Percentiles rank a stretch among this genome's conserved stretches.
phyloP scores from a whole-genome alignment of 2,113 vertebrate species.

The Fregata magnificens region DNA sequence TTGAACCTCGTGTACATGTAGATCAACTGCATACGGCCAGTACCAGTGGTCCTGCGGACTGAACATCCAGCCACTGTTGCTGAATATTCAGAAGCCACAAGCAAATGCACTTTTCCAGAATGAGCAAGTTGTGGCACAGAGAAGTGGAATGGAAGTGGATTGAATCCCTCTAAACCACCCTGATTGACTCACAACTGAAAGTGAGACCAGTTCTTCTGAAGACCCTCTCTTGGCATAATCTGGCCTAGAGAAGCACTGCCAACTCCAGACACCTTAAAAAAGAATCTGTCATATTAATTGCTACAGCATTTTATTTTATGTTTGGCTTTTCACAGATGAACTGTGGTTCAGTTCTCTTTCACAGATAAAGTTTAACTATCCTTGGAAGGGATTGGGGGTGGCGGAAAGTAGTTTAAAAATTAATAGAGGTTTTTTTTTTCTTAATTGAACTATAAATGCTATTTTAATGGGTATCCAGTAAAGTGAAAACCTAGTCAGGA shows the following conservation, averaged over 20 bases:
- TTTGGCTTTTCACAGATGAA: not conserved
- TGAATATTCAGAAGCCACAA: not conserved
- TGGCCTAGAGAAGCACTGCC: too few species aligned
- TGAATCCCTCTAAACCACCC: not conserved
- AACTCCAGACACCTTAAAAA: not conserved
- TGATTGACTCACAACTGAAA: not conserved
- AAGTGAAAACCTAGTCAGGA: not conserved
- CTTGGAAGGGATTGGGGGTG: not conserved
- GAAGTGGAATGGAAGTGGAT: not conserved
- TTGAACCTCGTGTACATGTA: not conserved
- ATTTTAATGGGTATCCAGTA: not conserved
- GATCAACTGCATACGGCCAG: too few species aligned
- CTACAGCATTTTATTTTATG: not conserved
- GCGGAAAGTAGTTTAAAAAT: not conserved
- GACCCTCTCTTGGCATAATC: not conserved
- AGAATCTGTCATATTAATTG: not conserved
- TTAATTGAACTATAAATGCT: not conserved
- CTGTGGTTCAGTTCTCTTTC: not conserved
- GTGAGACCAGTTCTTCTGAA: not conserved
- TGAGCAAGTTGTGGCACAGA: not conserved
- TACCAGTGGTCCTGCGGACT: too few species aligned
- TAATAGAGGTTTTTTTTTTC: not conserved
- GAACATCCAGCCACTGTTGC: not conserved
- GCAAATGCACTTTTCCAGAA: not conserved
- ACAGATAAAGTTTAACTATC: not conserved